Base-by-base conservation (phyloP, 2,888 invertebrate genomes). In the Ormyrus pomaceus region DNA sequence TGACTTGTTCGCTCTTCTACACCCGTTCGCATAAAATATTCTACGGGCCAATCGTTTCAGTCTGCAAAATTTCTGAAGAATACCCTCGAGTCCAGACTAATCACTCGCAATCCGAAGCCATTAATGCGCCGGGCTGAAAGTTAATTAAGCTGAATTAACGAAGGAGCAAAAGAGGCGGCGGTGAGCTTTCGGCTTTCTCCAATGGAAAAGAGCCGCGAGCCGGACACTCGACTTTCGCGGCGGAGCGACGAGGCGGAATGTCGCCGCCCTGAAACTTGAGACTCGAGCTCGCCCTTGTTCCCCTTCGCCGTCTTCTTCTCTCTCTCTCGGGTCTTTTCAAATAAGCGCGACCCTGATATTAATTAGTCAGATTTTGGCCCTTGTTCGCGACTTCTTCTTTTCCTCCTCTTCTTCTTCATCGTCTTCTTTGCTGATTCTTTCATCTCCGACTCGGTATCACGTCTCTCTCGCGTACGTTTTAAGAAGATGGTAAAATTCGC, bases 301-400 rank as follows among this genome's bases (percentile, higher is more conserved):
- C 46, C 56, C 61, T 77, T 56, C 50, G 11, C 6, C 19, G 6
- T 58, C 19, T 71, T 59, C 48, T 59, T 48, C 56, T 56, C 3
- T 48, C 56, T 56, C 3, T 48, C 7, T 56, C 4, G 13, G 4
- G 10, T 68, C 59, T 68, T n/a, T 61, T 77, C 77, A 64, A 70
- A 75, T 68, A 68, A 59, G 45, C 64, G 56, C 50, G 62, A 50
- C 69, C 61, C 50, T 70, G 51, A 71, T 77, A 88, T 87, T 88
- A 88, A 87, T 88, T 88, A 87, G 86, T 82, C 82, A 86, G 86
- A 86, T 86, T 86, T 86, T 83, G 83, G 19, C 85, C 84, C 86
- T 83, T 83, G 11, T 46, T 55, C 13, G 56, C 84, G 84, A 82
- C 82, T 86, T 84, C 85, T 53, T 56, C 19, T 9, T 8, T 56